Evolutionary conservation across 2,113 vertebrate species (phyloP).

Genomic region (Phocoena phocoena): DNA sequence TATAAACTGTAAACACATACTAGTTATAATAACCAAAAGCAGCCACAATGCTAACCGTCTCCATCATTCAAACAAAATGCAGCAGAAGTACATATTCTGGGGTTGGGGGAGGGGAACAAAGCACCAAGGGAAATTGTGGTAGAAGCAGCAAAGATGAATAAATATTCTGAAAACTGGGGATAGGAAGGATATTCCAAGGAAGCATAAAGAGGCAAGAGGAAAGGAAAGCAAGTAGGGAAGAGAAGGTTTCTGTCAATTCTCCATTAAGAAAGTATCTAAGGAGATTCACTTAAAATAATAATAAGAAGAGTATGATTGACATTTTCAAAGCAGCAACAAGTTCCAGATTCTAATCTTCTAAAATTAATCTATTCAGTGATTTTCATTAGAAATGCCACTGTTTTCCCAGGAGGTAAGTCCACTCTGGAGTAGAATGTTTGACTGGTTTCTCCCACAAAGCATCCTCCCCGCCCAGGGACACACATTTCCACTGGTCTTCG

Average conservation of each 20-base stretch:
- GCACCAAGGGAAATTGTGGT: neutral
- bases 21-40: neutral
- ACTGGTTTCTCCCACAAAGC: neutral
- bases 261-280: neutral
- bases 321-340: neutral
- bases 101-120: fast-evolving
- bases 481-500: neutral
- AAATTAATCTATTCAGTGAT: neutral
- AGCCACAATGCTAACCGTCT: neutral
- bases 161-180: neutral
- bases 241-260: neutral
- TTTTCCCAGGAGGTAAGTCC: neutral
- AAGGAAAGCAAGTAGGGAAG: neutral
- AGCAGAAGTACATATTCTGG: neutral
- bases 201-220: neutral
- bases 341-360: neutral
- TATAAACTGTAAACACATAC: neutral
- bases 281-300: neutral
- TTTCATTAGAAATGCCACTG: neutral
- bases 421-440: neutral
- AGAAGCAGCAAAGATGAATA: neutral
- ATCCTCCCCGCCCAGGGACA: neutral
- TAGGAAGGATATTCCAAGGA: neutral
- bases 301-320: neutral
- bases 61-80: neutral